Evolutionary conservation across 2,797 vertebrate genomes (phyloP), one percentile per base, ranked within the genome.

Genomic region (Agapornis canus): DNA sequence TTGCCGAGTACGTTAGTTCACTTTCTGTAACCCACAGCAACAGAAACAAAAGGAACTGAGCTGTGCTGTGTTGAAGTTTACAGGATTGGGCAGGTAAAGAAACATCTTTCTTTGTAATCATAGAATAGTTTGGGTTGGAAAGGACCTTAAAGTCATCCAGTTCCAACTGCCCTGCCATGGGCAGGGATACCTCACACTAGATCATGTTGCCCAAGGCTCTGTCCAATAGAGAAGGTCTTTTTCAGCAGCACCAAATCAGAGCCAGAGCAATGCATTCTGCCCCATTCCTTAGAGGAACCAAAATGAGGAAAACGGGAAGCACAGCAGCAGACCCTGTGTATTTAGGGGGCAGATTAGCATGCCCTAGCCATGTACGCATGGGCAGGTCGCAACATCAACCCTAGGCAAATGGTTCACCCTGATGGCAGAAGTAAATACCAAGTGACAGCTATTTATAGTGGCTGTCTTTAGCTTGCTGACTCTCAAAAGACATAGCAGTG

Each of bases 11-110:
- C 49, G 3, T 86, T 49, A 69, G 76, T 81, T 82, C 48, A 17
- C 40, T 68, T 76, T 89, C 83, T 3, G 84, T 95, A 96, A 92
- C 91, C 94, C 89, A 93, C 37, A 27, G 95, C 86, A 94, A 96
- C 94, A 75, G 80, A 94, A 73, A 86, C 79, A 81, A 86, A 87
- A 76, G 31, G 80, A 91, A 10, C 20, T 0, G 5, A 89, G 47
- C 29, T 65, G 39, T 15, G 73, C 37, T 26, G 69, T 2, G 0
- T 48, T 64, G 63, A 66, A 64, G 52, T 32, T 16, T 18, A 52
- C 1, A 1, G 59, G 31, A 42, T 76, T 27, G 42, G 40, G 52
- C 81, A 72, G 82, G 93, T 91, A 37, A 63, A 47, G 81, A 80
- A 87, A 56, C 20, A 22, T 48, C 35, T 72, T 40, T 65, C 37